A percentile compares a stretch with the other conserved stretches of the same genome.
phyloP scores from a whole-genome alignment of 1,140 invertebrate species.

The Akabosia matsudoensis region DNA sequence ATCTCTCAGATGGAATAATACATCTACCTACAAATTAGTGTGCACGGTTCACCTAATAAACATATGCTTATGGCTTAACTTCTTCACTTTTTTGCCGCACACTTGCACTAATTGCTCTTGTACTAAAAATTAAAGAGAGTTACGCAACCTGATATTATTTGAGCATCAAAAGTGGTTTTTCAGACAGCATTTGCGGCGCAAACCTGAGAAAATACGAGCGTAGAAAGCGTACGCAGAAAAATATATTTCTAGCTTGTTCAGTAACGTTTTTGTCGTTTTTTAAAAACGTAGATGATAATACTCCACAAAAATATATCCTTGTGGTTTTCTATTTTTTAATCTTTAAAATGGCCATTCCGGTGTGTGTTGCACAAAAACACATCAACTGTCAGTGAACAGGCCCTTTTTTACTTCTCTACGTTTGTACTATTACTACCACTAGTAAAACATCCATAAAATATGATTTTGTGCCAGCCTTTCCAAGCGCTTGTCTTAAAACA shows the following conservation, averaged over 20 bases:
- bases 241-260: too few species aligned
- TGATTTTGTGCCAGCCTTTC: constrained; percentile 3
- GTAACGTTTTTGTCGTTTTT: too few species aligned
- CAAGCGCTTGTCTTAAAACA: constrained; percentile 21
- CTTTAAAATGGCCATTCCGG: too few species aligned
- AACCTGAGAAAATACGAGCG: not conserved
- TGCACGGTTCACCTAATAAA: not conserved
- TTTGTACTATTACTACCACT: not conserved
- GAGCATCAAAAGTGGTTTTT: too few species aligned
- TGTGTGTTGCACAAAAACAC: too few species aligned
- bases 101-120: not conserved
- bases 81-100: not conserved
- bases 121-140: not conserved
- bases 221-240: too few species aligned
- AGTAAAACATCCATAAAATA: constrained; percentile 4
- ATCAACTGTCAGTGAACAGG: not conserved
- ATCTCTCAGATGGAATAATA: not conserved
- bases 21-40: not conserved
- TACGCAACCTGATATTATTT: not conserved
- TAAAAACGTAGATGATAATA: too few species aligned
- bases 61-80: not conserved
- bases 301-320: too few species aligned
- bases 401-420: too few species aligned
- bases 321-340: too few species aligned
- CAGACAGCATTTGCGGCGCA: too few species aligned